phyloP scores from a whole-genome alignment of 1,140 invertebrate genomes.

The Drosophila rufa region DNA sequence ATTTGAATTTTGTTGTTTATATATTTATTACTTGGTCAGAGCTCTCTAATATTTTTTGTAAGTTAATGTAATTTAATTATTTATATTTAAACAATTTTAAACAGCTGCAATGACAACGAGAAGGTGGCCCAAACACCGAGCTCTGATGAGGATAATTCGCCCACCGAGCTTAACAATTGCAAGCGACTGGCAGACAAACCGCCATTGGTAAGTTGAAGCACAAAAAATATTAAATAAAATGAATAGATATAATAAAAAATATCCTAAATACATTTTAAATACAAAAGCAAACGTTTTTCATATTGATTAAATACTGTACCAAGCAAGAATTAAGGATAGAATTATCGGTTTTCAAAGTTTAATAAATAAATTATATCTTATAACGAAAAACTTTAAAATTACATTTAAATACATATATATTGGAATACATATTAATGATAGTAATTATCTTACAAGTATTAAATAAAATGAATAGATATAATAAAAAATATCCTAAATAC shows the following conservation, averaged over 20 bases:
- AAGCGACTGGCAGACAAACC: constrained; percentile 92
- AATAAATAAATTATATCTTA: too few relatives aligned
- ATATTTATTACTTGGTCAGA: neutral
- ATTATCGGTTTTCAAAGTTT: too few relatives aligned
- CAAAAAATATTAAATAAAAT: neutral
- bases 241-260: neutral
- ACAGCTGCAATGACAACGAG: constrained; percentile 80
- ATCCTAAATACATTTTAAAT: neutral
- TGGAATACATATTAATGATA: too few relatives aligned
- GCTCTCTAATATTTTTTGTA: too few relatives aligned
- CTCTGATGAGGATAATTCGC: constrained; percentile 93
- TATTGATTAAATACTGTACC: too few relatives aligned
- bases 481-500: neutral
- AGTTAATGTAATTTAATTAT: neutral
- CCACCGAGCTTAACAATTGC: constrained; percentile 94
- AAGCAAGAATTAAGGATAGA: too few relatives aligned
- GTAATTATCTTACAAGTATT: too few relatives aligned
- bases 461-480: neutral
- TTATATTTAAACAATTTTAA: neutral
- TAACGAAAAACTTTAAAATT: too few relatives aligned
- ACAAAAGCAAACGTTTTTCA: too few relatives aligned
- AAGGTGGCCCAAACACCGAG: constrained; percentile 87
- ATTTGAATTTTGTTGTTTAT: neutral
- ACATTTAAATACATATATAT: too few relatives aligned
- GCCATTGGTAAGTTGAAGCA: constrained; percentile 88